phyloP scores from a whole-genome alignment of 2,797 vertebrate species.

The Serranus cabrilla region DNA sequence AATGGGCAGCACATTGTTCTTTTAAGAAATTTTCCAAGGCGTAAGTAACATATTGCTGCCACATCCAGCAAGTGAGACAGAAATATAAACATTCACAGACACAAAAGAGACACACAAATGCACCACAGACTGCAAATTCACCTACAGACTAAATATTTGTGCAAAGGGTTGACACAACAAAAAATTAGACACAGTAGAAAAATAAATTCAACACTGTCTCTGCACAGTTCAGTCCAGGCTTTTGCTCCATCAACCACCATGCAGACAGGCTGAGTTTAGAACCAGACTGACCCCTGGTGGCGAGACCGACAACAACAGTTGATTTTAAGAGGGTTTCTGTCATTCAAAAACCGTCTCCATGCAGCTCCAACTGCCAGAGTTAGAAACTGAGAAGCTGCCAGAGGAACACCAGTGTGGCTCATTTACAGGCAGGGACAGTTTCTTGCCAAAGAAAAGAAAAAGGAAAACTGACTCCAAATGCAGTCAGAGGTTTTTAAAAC shows the following conservation, averaged over 20 bases:
- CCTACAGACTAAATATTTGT: neutral
- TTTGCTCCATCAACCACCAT: neutral
- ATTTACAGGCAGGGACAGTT: conserved; percentile 4
- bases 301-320: conserved; percentile 35
- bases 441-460: neutral
- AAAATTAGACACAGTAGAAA: conserved; percentile 14
- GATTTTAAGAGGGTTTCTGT: conserved; percentile 11
- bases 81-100: conserved; percentile 9
- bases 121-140: neutral
- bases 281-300: conserved; percentile 81
- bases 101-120: conserved; percentile 3
- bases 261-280: conserved; percentile 50
- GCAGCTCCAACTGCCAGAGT: neutral
- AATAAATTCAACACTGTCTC: conserved; percentile 5
- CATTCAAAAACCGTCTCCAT: conserved; percentile 3
- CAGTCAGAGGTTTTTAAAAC: conserved; percentile 17
- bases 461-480: conserved; percentile 5
- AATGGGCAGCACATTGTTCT: conserved; percentile 12
- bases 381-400: conserved; percentile 10
- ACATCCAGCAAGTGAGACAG: neutral
- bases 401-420: conserved; percentile 5
- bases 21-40: conserved; percentile 18
- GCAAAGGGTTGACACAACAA: neutral
- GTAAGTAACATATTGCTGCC: neutral
- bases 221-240: neutral